Evolutionary conservation across 2,888 invertebrate genomes (phyloP), one percentile per base, ranked within the genome.

Genomic region (Octodonta nipae): DNA sequence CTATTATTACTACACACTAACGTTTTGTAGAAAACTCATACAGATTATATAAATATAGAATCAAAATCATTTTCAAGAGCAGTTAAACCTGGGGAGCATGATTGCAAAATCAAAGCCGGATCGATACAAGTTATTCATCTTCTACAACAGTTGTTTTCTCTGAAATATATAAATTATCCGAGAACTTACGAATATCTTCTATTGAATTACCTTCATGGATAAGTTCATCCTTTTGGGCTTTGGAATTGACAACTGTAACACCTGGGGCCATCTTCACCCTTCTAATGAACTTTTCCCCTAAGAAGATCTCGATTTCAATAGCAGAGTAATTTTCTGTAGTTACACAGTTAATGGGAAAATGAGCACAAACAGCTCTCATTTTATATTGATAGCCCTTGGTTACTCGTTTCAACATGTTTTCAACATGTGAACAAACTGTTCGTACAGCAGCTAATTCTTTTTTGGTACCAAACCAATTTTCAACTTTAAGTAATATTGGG

Each of bases 351-450:
- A 99, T 99, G 63, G 98, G 98, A 71, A 98, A 98, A 70, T 99
- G 98, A 63, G 98, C 98, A 59, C 98, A 99, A 50, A 96, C 98
- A 33, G 95, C 91, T 56, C 96, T 77, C 98, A 99, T 98, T 71
- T 96, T 98, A 72, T 98, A 98, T 57, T 85, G 79, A 69, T 86
- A 98, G 42, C 98, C 98, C 68, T 85, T 78, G 3, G 83, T 84
- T 6, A 84, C 84, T 54, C 83, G 93, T 67, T 93, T 96, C 52
- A 98, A 81, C 95, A 99, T 93, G 67, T 99, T 99, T 64, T 91
- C 85, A 57, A 99, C 92, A 62, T 99, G 98, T 45, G 93, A 91
- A 68, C 95, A 96, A 6, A 98, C 92, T 26, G 98, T 98, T 51
- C 95, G 77, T 27, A 99, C 96, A 40, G 95, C 89, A 43, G 98